Conservation (phyloP, 1,140 invertebrate species). For the Drosophila erecta region DNA sequence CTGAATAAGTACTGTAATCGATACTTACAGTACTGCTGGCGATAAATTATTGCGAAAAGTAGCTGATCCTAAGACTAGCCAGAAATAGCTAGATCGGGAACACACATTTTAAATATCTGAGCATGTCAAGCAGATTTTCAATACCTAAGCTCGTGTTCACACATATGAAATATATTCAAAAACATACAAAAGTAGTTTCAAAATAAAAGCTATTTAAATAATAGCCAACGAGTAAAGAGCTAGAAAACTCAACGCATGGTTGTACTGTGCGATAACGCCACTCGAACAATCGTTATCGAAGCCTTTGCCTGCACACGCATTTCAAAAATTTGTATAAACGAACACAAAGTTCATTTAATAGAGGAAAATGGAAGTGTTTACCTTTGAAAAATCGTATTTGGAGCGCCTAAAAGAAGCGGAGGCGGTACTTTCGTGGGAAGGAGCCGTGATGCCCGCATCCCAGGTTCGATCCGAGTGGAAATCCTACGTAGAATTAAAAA, state of each 20-base stretch:
- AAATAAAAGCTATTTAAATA: not conserved
- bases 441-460: slow-evolving; percentile 85
- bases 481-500: slow-evolving; percentile 86
- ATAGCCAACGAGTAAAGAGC: too few species aligned
- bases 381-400: slow-evolving; percentile 87
- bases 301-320: slow-evolving; percentile 34
- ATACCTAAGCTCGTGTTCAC: not conserved
- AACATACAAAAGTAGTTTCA: too few species aligned
- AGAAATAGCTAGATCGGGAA: not conserved
- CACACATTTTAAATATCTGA: too few species aligned
- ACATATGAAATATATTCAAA: too few species aligned
- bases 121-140: too few species aligned
- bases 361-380: slow-evolving; percentile 85
- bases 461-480: slow-evolving; percentile 86
- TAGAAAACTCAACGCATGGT: not conserved
- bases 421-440: slow-evolving; percentile 85
- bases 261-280: not conserved
- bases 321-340: slow-evolving; percentile 58
- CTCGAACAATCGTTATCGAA: slow-evolving; percentile 27
- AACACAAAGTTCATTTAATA: not conserved
- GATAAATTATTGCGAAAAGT: not conserved
- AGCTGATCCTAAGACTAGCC: not conserved
- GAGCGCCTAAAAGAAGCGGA: slow-evolving; percentile 86
- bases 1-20: not conserved
- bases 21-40: not conserved